Percentiles rank a stretch among this genome's conserved stretches.
These are phyloP conservation scores for Halisarca cf. caerulea DNA, from an alignment of 37 sponge, comb jelly and placozoan genomes.

Conservation along the genomic window DNA sequence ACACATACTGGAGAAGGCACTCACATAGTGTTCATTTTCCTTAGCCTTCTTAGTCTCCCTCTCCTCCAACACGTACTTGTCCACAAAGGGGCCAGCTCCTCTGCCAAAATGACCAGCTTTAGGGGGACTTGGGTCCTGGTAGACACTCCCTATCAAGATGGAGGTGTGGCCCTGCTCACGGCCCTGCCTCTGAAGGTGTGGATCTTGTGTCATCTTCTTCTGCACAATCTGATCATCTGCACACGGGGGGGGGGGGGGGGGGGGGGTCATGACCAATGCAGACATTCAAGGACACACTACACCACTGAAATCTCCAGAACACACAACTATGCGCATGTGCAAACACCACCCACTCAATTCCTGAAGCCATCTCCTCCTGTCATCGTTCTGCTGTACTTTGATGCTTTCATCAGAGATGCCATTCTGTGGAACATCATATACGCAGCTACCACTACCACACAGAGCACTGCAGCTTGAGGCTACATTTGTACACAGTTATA, in stretches of 20 bases:
- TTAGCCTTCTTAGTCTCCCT: slow-evolving; percentile 27
- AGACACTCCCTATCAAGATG: too few species aligned
- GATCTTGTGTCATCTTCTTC: background rate
- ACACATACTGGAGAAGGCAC: too few species aligned
- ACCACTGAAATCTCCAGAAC: too few species aligned
- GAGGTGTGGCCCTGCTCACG: background rate
- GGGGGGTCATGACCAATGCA: too few species aligned
- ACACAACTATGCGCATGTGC: background rate
- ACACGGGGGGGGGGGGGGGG: background rate
- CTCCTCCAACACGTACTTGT: slow-evolving; percentile 28
- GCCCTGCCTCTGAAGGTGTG: background rate
- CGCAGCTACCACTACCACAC: too few species aligned
- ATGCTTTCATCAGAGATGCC: background rate
- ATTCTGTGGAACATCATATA: background rate
- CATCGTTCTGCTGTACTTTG: background rate
- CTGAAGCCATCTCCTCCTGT: slow-evolving; percentile 3
- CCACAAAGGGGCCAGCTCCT: slow-evolving; percentile 56
- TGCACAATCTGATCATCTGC: background rate
- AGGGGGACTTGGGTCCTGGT: background rate
- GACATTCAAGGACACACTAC: too few species aligned
- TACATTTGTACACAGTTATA: too few species aligned
- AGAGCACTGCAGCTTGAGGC: too few species aligned
- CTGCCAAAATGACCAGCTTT: slow-evolving; percentile 5
- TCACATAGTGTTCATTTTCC: slow-evolving; percentile 43
- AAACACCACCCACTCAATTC: slow-evolving; percentile 3